Base-by-base conservation (phyloP, 2,113 vertebrate genomes). In the Daphoenositta chrysoptera region DNA sequence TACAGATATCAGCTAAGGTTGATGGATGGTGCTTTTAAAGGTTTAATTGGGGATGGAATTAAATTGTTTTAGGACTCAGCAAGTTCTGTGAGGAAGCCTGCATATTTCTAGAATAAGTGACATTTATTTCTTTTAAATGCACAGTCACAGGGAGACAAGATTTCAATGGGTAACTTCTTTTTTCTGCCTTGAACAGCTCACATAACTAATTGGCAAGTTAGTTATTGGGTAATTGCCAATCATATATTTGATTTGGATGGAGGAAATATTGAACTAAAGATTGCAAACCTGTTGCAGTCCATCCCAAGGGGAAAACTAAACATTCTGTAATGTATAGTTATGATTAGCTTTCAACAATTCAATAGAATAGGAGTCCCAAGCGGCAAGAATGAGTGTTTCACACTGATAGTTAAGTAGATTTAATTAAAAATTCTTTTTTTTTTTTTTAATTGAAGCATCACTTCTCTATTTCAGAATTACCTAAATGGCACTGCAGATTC, bases 91-190 rank as follows among this genome's bases (percentile, higher is more conserved):
- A 71, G 77, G 40, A 95, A 96, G 79, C 65, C 50, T 37, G 77
- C 73, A 79, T 97, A 91, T 93, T 96, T 97, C 85, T 82, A 73
- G 40, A 75, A 69, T 71, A 96, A 94, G 87, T 96, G 91, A 92
- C 94, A 87, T 94, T 93, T 94, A 95, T 96, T 94, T 92, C 95
- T 94, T 94, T 96, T 95, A 94, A 94, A 97, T 91, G 84, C 70
- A 94, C 83, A 89, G 72, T 72, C 89, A 60, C 57, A 65, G 44
- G 48, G 71, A 95, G 83, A 96, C 69, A 82, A 24, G 57, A 92
- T 95, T 71, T 78, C 87, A 71, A 45, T 21, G 61, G 83, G 30
- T 57, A 95, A 54, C 72, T 51, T 90, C 68, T 61, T 78, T 68
- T 60, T 64, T 73, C 18, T 39, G 24, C 82, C 69, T 93, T 79